These are phyloP conservation scores for Falcaria lacertinaria DNA, from an alignment of 2,888 invertebrate species.

Conservation along the genomic window DNA sequence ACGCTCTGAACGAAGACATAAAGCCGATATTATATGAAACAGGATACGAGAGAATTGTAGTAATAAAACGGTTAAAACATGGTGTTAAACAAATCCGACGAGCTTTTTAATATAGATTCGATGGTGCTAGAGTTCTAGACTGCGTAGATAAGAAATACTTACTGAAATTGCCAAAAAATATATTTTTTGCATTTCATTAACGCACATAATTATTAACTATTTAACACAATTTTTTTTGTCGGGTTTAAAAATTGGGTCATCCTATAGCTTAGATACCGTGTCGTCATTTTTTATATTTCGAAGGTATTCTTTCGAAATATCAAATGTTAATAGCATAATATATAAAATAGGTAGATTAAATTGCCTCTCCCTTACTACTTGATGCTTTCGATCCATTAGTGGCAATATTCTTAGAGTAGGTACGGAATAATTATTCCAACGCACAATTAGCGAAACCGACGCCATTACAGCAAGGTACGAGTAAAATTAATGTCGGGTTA, in stretches of 20 bases:
- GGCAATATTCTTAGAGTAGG: constrained; percentile 48
- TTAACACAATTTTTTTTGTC: too few relatives aligned
- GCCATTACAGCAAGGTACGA: constrained; percentile 72
- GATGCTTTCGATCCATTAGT: constrained; percentile 66
- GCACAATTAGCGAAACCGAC: constrained; percentile 76
- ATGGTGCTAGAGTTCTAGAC: too few relatives aligned
- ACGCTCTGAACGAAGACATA: neutral
- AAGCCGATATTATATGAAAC: neutral
- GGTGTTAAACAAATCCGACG: neutral
- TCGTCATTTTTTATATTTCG: too few relatives aligned
- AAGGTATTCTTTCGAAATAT: too few relatives aligned
- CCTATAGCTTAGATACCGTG: too few relatives aligned
- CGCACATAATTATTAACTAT: too few relatives aligned
- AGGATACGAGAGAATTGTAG: neutral
- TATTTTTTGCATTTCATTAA: too few relatives aligned
- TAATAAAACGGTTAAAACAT: neutral
- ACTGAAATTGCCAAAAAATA: too few relatives aligned
- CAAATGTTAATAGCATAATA: too few relatives aligned
- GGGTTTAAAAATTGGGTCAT: too few relatives aligned
- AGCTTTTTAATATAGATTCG: constrained; percentile 30
- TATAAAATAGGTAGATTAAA: too few relatives aligned
- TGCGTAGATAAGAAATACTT: too few relatives aligned
- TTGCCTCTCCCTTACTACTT: constrained; percentile 44
- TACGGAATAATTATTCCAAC: constrained; percentile 72
- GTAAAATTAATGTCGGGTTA: constrained; percentile 75